Base-by-base conservation (phyloP, 1,140 invertebrate species). In the Himalopsyche phryganea region DNA sequence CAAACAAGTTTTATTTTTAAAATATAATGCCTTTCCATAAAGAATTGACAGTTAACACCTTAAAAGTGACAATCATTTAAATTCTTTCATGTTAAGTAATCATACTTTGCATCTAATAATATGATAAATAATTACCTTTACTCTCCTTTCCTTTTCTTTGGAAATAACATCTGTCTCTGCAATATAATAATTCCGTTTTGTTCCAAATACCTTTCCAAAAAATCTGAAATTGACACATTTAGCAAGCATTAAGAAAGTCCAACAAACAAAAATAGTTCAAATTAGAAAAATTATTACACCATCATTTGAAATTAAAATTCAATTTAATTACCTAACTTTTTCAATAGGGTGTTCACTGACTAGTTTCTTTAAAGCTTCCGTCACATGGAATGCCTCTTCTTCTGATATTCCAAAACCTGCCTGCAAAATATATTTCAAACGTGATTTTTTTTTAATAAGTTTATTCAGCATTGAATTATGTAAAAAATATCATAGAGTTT, bases 151-250 rank as follows among this genome's bases (percentile, higher is more conserved):
- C 5, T 50, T 50, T 45, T 50, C 54, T 19, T 57, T 47, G n/a
- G 18, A 9, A 14, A 40, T 57, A 33, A 57, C 36, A 28, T 57
- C 54, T 6, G 54, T 50, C 28, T 57, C 54, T 13, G 47, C 47
- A 20, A 57, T 20, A 20, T 57, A 57, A 18, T 57, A 57, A 50
- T 50, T 50, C 14, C 35, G 49, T 14, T 9, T 17, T 2, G 47
- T 57, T 20, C 54, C 54, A 44, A 57, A 57, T 32, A 57, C 50
- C 47, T 50, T 57, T 6, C 54, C 54, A 50, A 57, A 57, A 57
- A 57, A 57, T 44, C 54, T 57, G 28, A n/a, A n/a, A n/a, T n/a
- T n/a, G n/a, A 33, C 1, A 32, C 13, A 10, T n/a, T 20, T 1
- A 50, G 32, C 46, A 28, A 14, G 7, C 11, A 50, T 6, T 36